Evolutionary conservation across 1,140 invertebrate species (phyloP), one percentile per base, ranked within the genome.

Genomic region (Drosophila malerkotliana): DNA sequence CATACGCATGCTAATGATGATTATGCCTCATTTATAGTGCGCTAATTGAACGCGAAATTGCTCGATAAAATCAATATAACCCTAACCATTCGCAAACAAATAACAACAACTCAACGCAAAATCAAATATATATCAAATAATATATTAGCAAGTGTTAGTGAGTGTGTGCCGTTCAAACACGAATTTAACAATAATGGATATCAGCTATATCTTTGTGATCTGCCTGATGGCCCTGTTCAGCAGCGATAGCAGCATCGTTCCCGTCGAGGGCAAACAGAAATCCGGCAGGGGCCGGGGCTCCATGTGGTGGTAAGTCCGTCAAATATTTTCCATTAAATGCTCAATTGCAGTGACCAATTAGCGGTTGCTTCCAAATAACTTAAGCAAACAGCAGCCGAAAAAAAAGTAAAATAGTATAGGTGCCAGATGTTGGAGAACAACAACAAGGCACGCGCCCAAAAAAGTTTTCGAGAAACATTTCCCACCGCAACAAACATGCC

Each of bases 281-380:
- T 88, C 87, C 62, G 90, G 77, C 63, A 72, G 67, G 75, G 91
- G 91, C 64, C 82, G 91, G 68, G 91, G 91, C 61, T 92, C 91
- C 55, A 92, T 92, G 90, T 92, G 91, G 91, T 92, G 91, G 91
- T 92, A 87, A 89, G 91, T 91, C 30, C 32, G 28, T 15, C 15
- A 15, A 74, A 48, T 44, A 60, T 51, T 62, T 63, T 58, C 55
- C 55, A 69, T 77, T 55, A 71, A 77, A 52, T 47, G 57, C 57
- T 64, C 44, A 63, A 55, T 67, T 71, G 62, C 67, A 57, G 39
- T 48, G 60, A 32, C 47, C 75, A 87, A 88, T 87, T 87, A 87
- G 82, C 82, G 60, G 10, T 7, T 4, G 21, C 6, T 44, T 66
- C 71, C 64, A 48, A 87, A 88, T 68, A 68, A 79, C 30, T 68